A percentile compares a stretch with the other conserved stretches of the same genome.
Conservation (phyloP, 2,888 invertebrate genomes). For the Phortica okadai region DNA sequence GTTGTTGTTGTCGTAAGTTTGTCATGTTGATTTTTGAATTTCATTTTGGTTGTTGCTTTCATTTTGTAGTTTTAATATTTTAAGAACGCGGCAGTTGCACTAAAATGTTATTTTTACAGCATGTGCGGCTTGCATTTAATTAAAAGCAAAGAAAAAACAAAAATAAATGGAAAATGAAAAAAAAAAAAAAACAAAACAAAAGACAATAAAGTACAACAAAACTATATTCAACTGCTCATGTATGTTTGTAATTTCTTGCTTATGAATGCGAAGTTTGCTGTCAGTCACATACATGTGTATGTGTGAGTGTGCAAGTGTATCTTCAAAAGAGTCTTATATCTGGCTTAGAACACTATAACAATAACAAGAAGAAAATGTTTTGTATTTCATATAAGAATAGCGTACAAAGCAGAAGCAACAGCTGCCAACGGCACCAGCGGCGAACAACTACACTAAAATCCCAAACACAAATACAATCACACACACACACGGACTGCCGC, state of each 20-base stretch:
- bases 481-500: not conserved
- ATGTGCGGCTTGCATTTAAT: not conserved
- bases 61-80: too few relatives aligned
- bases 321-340: not conserved
- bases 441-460: not conserved
- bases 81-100: not conserved
- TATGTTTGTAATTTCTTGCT: not conserved
- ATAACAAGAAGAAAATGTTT: constrained; percentile 54
- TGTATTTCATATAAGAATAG: not conserved
- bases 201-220: not conserved
- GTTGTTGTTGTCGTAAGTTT: too few relatives aligned
- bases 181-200: not conserved
- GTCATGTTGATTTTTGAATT: too few relatives aligned
- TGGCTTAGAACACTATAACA: constrained; percentile 49
- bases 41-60: too few relatives aligned
- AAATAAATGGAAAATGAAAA: not conserved
- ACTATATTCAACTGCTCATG: not conserved
- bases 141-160: not conserved
- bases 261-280: constrained; percentile 5
- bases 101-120: not conserved
- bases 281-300: constrained; percentile 1
- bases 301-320: not conserved
- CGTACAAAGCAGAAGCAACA: constrained; percentile 2
- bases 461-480: not conserved
- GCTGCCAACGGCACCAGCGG: not conserved